Evolutionary conservation across 92 coral and sea anemone species (phyloP).

Genomic region (Galaxea fascicularis): DNA sequence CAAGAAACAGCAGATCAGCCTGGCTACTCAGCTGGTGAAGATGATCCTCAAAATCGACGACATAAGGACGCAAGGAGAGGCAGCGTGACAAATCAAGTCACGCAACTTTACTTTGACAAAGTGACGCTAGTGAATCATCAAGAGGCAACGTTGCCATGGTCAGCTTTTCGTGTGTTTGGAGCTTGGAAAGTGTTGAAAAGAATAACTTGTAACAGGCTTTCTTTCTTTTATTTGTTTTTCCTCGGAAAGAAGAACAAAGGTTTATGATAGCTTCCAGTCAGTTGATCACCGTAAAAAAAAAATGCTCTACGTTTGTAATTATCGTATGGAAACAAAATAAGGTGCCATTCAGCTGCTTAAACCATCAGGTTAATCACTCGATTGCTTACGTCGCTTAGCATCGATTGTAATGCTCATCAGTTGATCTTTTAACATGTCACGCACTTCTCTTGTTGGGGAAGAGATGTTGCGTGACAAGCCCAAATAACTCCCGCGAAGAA

Average conservation of each 20-base stretch:
- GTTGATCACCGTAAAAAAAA: too few relatives aligned
- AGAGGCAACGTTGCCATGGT: not conserved
- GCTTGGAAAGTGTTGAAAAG: not conserved
- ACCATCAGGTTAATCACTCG: too few relatives aligned
- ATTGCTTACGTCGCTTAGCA: too few relatives aligned
- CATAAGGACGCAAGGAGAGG: slow-evolving; percentile 84
- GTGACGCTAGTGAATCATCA: not conserved
- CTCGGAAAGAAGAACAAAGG: not conserved
- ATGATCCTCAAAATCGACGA: slow-evolving; percentile 99
- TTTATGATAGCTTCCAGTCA: not conserved
- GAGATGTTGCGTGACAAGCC: too few relatives aligned
- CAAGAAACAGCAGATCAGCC: slow-evolving; percentile 96
- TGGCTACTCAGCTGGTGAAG: slow-evolving; percentile 97
- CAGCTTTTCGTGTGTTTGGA: too few relatives aligned
- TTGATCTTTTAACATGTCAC: too few relatives aligned
- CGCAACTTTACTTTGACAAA: not conserved
- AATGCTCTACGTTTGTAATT: too few relatives aligned
- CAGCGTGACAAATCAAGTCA: slow-evolving; percentile 7
- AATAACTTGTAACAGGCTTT: not conserved
- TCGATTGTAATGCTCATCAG: too few relatives aligned
- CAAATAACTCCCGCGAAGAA: too few relatives aligned
- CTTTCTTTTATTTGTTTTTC: not conserved
- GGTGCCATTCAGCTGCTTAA: too few relatives aligned
- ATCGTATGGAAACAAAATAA: too few relatives aligned
- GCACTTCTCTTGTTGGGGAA: too few relatives aligned